Base-by-base conservation (phyloP, 2,113 vertebrate species). In the Muscicapa adusta region DNA sequence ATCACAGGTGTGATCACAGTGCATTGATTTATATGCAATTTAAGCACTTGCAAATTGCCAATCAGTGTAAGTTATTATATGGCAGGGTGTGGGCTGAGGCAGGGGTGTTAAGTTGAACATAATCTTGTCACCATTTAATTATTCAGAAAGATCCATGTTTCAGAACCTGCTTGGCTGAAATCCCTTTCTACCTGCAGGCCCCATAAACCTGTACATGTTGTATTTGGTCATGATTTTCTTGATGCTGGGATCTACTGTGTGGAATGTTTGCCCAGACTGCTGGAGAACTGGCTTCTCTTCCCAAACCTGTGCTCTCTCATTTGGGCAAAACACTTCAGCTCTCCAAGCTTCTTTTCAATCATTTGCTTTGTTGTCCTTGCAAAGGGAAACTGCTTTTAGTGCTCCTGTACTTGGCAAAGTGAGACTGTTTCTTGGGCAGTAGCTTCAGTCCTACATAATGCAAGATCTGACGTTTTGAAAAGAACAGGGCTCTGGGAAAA, bases 321-420 rank as follows among this genome's bases (percentile, higher is more conserved):
- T 94, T 51, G 34, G 33, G 33, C 29, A 43, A 83, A 94, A 76
- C 67, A 38, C 58, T 89, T 93, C 74, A 61, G 11, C 28, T 80
- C 56, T 83, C 83, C 31, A 40, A 51, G 43, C 40, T 89, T 79
- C 78, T 94, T 74, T 68, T 68, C 50, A 72, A 5, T 65, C 40
- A 20, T 60, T 92, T 38, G 4, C 43, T 88, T 94, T 84, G 80
- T 93, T 96, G 91, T 77, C 72, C 42, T 77, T 87, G 91, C 53
- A 33, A 94, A 91, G 28, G 51, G 78, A 86, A 77, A 60, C 51
- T 51, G 43, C 61, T 67, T 71, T 81, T 86, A 60, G 65, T 38
- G 66, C 91, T 74, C 48, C 57, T 66, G 48, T 65, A 18, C 57
- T 89, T 94, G 86, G 84, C 83, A 91, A 77, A 91, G 61, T 1